Evolutionary conservation across 2,113 vertebrate genomes (phyloP), one percentile per base, ranked within the genome.

Genomic region (Vireo altiloquus): DNA sequence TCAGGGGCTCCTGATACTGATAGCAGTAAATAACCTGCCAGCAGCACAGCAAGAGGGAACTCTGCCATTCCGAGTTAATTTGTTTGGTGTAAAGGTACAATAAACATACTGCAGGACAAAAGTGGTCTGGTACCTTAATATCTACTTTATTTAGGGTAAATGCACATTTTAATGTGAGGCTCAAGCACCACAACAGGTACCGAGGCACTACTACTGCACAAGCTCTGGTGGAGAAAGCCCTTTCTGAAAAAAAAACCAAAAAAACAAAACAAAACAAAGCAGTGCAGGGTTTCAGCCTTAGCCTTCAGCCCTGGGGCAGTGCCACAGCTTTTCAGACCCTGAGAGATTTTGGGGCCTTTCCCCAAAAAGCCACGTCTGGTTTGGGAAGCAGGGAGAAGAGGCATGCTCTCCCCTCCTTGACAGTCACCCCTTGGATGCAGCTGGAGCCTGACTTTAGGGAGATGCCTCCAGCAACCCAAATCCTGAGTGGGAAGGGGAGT

Each of bases 401-500:
- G 60, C 0, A 1, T 13, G 68, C 27, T 70, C 16, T 44, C 9
- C 52, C 13, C 19, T 56, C 9, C 0, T 37, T 2, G 13, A 11
- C 15, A 4, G 10, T 10, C 44, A n/a, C 13, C 5, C 28, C 44
- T 6, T 1, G 25, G 57, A 50, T 44, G 18, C 22, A 28, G 39
- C 49, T 33, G 70, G 19, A 40, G 15, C 23, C 65, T n/a, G 4
- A 6, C n/a, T 69, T 60, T 12, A n/a, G 33, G 44, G 31, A 64
- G 37, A 23, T 27, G 8, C 31, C 64, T 61, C 49, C 53, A 75
- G 8, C 12, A 1, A 42, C 13, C 8, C 44, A 42, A 57, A 14
- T 6, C 20, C 47, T 42, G 33, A 81, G n/a, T 2, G 3, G 35
- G 27, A 86, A 60, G n/a, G 31, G 61, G 50, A 37, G 31, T 13